These are phyloP conservation scores for Darevskia nairensis DNA, from an alignment of 2,797 vertebrate species.

Conservation along the genomic window DNA sequence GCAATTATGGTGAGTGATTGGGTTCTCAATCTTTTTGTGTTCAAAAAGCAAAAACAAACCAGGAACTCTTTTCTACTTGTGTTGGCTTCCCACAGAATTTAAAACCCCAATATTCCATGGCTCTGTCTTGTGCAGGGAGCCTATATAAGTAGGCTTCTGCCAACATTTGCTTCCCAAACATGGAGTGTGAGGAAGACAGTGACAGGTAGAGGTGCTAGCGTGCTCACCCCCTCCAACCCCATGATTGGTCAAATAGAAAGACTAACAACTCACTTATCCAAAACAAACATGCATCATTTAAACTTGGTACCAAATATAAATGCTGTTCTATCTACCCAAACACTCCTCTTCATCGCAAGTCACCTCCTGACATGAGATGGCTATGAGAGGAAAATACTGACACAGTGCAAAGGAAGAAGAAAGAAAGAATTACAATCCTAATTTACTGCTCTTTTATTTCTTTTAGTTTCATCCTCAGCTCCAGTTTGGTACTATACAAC, in stretches of 20 bases:
- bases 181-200: no score
- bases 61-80: no score
- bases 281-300: background rate
- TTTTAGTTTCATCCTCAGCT: background rate
- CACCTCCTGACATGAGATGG: background rate
- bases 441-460: background rate
- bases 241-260: background rate
- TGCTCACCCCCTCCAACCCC: background rate
- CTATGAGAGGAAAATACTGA: background rate
- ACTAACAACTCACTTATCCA: background rate
- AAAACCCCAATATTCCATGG: no score
- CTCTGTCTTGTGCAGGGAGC: no score
- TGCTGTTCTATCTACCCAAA: background rate
- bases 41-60: no score
- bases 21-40: no score
- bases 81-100: no score
- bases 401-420: background rate
- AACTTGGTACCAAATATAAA: background rate
- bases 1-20: no score
- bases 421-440: background rate
- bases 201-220: no score
- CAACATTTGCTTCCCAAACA: no score
- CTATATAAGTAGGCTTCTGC: no score
- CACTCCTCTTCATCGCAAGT: background rate
- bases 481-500: background rate